Conservation (phyloP, 2,797 vertebrate genomes). For the Enteromius paludinosus region DNA sequence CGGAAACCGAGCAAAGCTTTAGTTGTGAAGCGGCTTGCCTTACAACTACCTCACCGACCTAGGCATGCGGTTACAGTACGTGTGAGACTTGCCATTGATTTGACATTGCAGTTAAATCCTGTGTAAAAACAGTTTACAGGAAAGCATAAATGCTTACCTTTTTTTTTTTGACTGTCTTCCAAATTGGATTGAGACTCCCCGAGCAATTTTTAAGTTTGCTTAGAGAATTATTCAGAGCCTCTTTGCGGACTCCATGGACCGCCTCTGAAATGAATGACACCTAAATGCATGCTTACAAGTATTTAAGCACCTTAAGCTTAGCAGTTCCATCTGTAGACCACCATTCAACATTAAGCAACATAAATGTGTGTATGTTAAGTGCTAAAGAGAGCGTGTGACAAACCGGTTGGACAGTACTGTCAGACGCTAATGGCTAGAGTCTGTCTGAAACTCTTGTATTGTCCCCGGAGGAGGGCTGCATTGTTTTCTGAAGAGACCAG, state of each 20-base stretch:
- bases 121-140: constrained; percentile 17
- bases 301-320: constrained; percentile 33
- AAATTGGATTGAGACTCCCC: constrained; percentile 25
- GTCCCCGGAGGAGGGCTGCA: constrained; percentile 4
- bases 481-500: constrained; percentile 15
- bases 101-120: constrained; percentile 17
- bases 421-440: constrained; percentile 55
- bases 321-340: not conserved
- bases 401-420: constrained; percentile 28
- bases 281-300: constrained; percentile 35
- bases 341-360: not conserved
- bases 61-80: constrained; percentile 41
- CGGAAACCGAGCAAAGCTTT: constrained; percentile 47
- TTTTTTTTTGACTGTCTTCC: constrained; percentile 12
- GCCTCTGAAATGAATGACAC: constrained; percentile 16
- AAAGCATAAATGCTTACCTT: not conserved
- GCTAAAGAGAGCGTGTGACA: constrained; percentile 1
- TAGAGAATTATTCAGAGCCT: constrained; percentile 13
- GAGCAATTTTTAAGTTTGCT: constrained; percentile 37
- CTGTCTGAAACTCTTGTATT: constrained; percentile 46
- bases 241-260: constrained; percentile 17
- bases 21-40: constrained; percentile 43
- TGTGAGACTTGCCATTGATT: constrained; percentile 47
- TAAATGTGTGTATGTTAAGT: constrained; percentile 16
- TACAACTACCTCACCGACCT: constrained; percentile 44